phyloP scores from a whole-genome alignment of 2,113 vertebrate genomes.

The Albula glossodonta region DNA sequence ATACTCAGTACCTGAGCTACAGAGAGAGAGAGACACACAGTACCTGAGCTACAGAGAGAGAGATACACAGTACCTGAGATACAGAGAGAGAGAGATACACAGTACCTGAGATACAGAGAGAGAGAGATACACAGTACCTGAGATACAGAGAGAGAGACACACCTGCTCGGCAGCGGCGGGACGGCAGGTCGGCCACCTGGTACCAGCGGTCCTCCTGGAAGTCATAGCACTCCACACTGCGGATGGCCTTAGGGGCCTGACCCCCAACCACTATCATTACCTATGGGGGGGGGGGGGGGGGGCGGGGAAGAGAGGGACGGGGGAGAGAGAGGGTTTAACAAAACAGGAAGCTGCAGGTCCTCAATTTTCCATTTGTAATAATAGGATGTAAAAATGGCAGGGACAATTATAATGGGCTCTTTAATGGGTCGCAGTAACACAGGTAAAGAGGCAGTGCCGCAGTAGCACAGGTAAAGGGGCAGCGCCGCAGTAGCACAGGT shows the following conservation, averaged over 20 bases:
- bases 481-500: too few species aligned
- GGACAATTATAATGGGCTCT: too few species aligned
- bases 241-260: slow-evolving; percentile 94
- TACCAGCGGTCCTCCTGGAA: slow-evolving; percentile 96
- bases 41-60: too few species aligned
- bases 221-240: slow-evolving; percentile 95
- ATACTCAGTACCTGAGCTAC: background rate
- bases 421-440: too few species aligned
- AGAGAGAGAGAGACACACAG: too few species aligned
- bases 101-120: background rate
- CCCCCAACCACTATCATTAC: slow-evolving; percentile 98
- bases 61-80: too few species aligned
- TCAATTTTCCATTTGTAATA: too few species aligned
- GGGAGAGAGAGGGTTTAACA: background rate
- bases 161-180: slow-evolving; percentile 92
- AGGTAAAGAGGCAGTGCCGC: too few species aligned
- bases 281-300: slow-evolving; percentile 62
- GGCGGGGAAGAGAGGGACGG: too few species aligned
- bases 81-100: background rate
- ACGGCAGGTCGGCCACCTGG: slow-evolving; percentile 91
- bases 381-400: too few species aligned
- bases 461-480: too few species aligned
- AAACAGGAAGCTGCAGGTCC: too few species aligned
- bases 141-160: background rate
- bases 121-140: slow-evolving; percentile 58